Base-by-base conservation (phyloP, 2,797 vertebrate species). In the Catamblyrhynchus diadema region DNA sequence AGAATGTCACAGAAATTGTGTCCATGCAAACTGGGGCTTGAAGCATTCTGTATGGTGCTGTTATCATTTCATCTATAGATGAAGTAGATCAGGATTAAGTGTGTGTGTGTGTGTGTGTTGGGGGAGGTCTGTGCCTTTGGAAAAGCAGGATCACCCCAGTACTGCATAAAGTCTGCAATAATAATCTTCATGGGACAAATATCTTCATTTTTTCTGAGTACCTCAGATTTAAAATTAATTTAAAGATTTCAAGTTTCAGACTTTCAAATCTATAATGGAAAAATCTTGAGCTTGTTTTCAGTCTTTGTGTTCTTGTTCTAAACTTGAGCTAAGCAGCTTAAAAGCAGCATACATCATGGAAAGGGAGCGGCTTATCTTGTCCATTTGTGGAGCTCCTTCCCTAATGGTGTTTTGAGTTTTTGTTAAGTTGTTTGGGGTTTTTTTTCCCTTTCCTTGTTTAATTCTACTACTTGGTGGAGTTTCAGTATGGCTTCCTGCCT, bases 401-500 rank as follows among this genome's bases (percentile, higher is more conserved):
- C 57, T 88, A 69, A 62, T 74, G 33, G 12, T 60, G 37, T 71
- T 89, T 45, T 37, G 35, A 69, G 33, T 4, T 89, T 79, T 85
- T 94, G n/a, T 80, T 69, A 51, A 23, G 27, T 57, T 66, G 19
- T 45, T 60, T 27, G 47, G 42, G 3, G 19, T n/a, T 62, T 74
- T 74, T 64, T 64, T 75, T 20, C 8, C 12, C 21, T 69, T 91
- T 85, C 85, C 50, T 88, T 75, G 35, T 77, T 81, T 94, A 69
- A 75, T 94, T 94, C 30, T 69, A 0, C 50, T 86, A 24, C 62
- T 81, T 90, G 87, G 74, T 87, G 67, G 78, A 94, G 33, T 92
- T 81, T 77, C 64, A 77, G 65, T 91, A 74, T 60, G 71, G 75
- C 71, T 93, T 91, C 88, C 95, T 94, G 66, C 54, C 86, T 95